A percentile compares a stretch with the other conserved stretches of the same genome.
Evolutionary conservation across 2,113 vertebrate genomes (phyloP).

Genomic region (Ahaetulla prasina): DNA sequence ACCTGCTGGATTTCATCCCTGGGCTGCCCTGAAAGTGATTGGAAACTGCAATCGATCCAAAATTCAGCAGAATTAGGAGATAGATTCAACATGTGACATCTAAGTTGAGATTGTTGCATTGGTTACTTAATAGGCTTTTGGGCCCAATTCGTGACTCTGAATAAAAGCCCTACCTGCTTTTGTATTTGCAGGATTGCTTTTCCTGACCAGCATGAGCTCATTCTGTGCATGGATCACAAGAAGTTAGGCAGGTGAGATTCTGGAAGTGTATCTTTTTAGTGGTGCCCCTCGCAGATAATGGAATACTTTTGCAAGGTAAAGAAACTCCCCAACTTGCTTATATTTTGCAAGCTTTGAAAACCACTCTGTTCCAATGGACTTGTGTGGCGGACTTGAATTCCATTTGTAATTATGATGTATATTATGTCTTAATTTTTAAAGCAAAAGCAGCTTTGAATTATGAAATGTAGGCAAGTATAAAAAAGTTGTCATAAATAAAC

Average conservation of each 20-base stretch:
- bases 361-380: neutral
- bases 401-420: neutral
- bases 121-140: neutral
- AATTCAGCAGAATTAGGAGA: neutral
- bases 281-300: neutral
- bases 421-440: neutral
- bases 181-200: neutral
- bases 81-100: neutral
- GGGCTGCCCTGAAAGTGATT: neutral
- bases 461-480: neutral
- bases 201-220: neutral
- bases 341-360: neutral
- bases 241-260: neutral
- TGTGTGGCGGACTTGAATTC: neutral
- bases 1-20: too few relatives aligned
- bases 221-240: neutral
- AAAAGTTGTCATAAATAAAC: neutral
- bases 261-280: neutral
- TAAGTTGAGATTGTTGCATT: neutral
- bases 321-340: neutral
- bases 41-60: neutral
- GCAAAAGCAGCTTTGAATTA: neutral
- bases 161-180: neutral
- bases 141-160: neutral
- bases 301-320: neutral